Conservation (phyloP, 2,888 invertebrate species). For the Trilocha varians region DNA sequence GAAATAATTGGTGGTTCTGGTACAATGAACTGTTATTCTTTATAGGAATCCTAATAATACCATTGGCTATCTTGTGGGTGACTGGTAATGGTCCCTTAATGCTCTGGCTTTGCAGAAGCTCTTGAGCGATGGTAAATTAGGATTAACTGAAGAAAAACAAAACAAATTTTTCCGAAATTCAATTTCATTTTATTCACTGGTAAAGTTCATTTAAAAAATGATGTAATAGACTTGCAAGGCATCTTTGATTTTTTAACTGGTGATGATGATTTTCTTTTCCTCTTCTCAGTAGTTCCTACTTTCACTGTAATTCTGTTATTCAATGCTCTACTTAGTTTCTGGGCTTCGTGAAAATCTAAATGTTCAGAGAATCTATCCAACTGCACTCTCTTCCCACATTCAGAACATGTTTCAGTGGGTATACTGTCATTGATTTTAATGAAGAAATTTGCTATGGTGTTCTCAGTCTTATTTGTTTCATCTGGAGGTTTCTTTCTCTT, state of each 20-base stretch:
- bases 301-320: constrained; percentile 51
- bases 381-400: constrained; percentile 78
- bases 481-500: constrained; percentile 21
- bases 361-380: constrained; percentile 80
- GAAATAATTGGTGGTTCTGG: too few species aligned
- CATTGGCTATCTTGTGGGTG: too few species aligned
- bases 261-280: constrained; percentile 46
- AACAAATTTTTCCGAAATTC: not conserved
- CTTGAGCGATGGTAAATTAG: too few species aligned
- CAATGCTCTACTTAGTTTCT: constrained; percentile 79
- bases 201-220: constrained; percentile 43
- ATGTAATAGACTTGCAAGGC: constrained; percentile 51
- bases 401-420: constrained; percentile 72
- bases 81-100: too few species aligned
- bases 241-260: constrained; percentile 50
- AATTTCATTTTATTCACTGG: constrained; percentile 1
- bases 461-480: constrained; percentile 29
- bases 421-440: constrained; percentile 49
- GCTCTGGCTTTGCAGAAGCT: too few species aligned
- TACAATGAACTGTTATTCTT: too few species aligned
- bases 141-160: too few species aligned
- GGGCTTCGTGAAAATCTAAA: constrained; percentile 88
- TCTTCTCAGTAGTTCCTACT: constrained; percentile 32
- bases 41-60: too few species aligned
- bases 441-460: constrained; percentile 52